These are phyloP conservation scores for Drosophila nr. medialis DNA, from an alignment of 2,888 invertebrate genomes.

Conservation along the genomic window DNA sequence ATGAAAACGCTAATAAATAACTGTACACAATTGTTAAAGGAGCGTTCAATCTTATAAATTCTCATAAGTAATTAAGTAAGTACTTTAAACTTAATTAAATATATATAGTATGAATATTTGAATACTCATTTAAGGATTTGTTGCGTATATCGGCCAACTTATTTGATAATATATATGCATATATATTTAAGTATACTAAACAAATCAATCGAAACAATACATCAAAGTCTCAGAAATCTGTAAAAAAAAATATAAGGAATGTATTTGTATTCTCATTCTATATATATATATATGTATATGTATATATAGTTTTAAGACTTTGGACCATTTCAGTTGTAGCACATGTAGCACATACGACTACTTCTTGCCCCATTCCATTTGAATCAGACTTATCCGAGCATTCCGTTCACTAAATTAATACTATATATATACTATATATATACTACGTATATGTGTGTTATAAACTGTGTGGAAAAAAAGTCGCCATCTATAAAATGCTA, in stretches of 20 bases:
- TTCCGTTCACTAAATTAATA: slow-evolving; percentile 51
- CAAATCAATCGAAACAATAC: slow-evolving; percentile 17
- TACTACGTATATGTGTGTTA: slow-evolving; percentile 26
- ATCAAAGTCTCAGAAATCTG: slow-evolving; percentile 13
- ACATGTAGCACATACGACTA: slow-evolving; percentile 42
- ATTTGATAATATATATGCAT: slow-evolving; percentile 6
- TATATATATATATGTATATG: slow-evolving; percentile 2
- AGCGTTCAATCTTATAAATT: slow-evolving; percentile 22
- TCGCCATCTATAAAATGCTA: slow-evolving; percentile 76
- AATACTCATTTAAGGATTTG: slow-evolving; percentile 11
- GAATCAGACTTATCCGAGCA: slow-evolving; percentile 71
- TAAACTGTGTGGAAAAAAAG: slow-evolving; percentile 66
- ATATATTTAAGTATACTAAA: slow-evolving; percentile 22
- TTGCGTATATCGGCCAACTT: slow-evolving; percentile 5
- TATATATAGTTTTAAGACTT: slow-evolving; percentile 61
- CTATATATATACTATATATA: slow-evolving; percentile 8
- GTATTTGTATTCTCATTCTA: slow-evolving; percentile 30
- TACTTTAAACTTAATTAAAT: slow-evolving; percentile 10
- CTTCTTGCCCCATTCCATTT: slow-evolving; percentile 29
- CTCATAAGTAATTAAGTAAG: slow-evolving; percentile 6
- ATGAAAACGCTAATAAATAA: slow-evolving; percentile 24
- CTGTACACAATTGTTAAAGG: slow-evolving; percentile 21
- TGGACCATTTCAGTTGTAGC: slow-evolving; percentile 74
- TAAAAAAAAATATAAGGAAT: slow-evolving; percentile 8
- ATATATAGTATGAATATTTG: slow-evolving; percentile 2